phyloP scores from a whole-genome alignment of 37 sponge, comb jelly and placozoan genomes.

The Eunapius fragilis region DNA sequence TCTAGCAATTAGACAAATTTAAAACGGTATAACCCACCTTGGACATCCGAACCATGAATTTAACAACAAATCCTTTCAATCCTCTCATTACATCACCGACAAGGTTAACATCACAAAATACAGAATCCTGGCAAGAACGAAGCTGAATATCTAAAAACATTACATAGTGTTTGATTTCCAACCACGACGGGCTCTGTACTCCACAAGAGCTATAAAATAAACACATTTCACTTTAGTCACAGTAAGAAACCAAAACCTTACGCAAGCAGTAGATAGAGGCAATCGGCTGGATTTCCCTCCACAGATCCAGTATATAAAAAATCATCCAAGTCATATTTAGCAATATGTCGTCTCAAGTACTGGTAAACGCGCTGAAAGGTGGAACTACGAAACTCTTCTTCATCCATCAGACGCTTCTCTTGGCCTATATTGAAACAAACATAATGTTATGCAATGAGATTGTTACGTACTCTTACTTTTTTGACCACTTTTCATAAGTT shows the following conservation, averaged over 20 bases:
- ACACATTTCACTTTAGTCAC: too few species aligned
- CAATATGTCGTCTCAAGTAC: constrained; percentile 52
- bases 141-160: constrained; percentile 85
- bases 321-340: constrained; percentile 21
- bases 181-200: constrained; percentile 81
- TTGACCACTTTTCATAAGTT: neutral
- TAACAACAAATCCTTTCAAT: constrained; percentile 89
- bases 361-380: constrained; percentile 75
- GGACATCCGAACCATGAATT: constrained; percentile 93
- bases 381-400: constrained; percentile 32
- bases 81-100: constrained; percentile 64
- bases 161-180: constrained; percentile 81
- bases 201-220: constrained; percentile 46
- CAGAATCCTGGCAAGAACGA: constrained; percentile 64
- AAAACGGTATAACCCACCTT: constrained; percentile 62
- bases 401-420: constrained; percentile 38
- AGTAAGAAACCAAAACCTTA: too few species aligned
- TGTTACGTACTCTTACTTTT: neutral
- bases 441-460: neutral
- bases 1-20: too few species aligned
- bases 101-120: constrained; percentile 54
- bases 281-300: constrained; percentile 19
- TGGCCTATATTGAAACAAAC: constrained; percentile 7
- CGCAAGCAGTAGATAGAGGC: constrained; percentile 45
- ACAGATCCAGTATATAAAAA: constrained; percentile 34